These are phyloP conservation scores for Oncorhynchus masou DNA, from an alignment of 2,113 vertebrate genomes.

Conservation along the genomic window DNA sequence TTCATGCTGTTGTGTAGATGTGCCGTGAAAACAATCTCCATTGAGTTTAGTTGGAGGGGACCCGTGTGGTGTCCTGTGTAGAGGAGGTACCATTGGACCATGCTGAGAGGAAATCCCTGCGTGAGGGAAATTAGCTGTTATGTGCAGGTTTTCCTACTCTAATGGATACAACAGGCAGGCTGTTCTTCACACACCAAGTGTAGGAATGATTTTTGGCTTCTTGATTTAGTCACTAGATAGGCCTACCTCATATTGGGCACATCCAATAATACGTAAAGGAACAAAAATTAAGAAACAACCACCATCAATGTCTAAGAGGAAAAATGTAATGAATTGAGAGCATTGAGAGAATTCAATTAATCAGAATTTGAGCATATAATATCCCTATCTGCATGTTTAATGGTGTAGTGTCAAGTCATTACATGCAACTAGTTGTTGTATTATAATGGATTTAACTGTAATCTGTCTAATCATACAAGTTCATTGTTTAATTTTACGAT, in stretches of 20 bases:
- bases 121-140: not conserved
- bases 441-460: no score
- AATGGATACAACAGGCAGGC: not conserved
- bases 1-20: not conserved
- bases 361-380: no score
- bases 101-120: not conserved
- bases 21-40: slow-evolving; percentile 14
- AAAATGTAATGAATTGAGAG: no score
- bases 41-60: slow-evolving; percentile 11
- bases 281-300: no score
- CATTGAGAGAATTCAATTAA: no score
- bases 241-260: not conserved
- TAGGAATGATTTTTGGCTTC: not conserved
- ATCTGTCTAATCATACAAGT: no score
- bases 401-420: no score
- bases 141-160: not conserved
- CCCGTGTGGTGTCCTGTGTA: slow-evolving; percentile 7
- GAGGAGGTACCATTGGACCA: not conserved
- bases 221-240: not conserved
- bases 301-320: no score
- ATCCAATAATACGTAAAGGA: no score
- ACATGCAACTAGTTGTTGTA: not conserved
- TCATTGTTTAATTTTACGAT: not conserved
- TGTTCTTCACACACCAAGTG: not conserved
- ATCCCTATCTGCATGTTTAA: no score